phyloP scores from a whole-genome alignment of 2,888 invertebrate species.

The Pyrrhia umbra region DNA sequence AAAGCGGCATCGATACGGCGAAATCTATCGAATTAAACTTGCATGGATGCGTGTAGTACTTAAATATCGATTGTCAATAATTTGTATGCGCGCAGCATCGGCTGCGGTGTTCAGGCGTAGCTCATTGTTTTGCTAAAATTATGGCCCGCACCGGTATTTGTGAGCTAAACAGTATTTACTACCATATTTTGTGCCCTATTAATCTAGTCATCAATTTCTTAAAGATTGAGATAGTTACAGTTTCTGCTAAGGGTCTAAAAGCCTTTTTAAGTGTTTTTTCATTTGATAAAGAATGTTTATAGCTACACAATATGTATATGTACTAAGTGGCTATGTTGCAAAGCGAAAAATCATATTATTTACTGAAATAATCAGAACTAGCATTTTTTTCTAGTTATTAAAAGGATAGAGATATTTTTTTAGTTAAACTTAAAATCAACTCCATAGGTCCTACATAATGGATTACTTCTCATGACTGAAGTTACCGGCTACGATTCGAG shows the following conservation, averaged over 20 bases:
- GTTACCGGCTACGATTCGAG: no score
- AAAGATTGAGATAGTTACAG: slow-evolving; percentile 7
- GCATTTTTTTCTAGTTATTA: no score
- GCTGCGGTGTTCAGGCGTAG: slow-evolving; percentile 62
- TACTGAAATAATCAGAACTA: no score
- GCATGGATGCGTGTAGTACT: slow-evolving; percentile 59
- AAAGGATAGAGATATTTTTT: no score
- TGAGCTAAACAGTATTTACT: slow-evolving; percentile 8
- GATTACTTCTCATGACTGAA: no score
- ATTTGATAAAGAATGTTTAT: not conserved
- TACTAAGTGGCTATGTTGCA: no score
- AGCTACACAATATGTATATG: no score
- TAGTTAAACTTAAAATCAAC: no score
- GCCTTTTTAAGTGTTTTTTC: not conserved
- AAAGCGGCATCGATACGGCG: slow-evolving; percentile 52
- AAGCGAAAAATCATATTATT: no score
- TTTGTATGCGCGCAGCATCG: slow-evolving; percentile 63
- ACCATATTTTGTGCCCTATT: slow-evolving; percentile 8
- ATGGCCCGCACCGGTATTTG: slow-evolving; percentile 59
- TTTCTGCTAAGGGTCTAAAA: not conserved
- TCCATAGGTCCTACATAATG: no score
- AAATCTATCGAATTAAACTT: slow-evolving; percentile 67
- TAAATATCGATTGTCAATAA: slow-evolving; percentile 77
- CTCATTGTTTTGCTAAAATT: slow-evolving; percentile 70
- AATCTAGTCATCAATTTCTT: not conserved